Evolutionary conservation across 2,797 vertebrate genomes (phyloP).

Genomic region (Vultur gryphus): DNA sequence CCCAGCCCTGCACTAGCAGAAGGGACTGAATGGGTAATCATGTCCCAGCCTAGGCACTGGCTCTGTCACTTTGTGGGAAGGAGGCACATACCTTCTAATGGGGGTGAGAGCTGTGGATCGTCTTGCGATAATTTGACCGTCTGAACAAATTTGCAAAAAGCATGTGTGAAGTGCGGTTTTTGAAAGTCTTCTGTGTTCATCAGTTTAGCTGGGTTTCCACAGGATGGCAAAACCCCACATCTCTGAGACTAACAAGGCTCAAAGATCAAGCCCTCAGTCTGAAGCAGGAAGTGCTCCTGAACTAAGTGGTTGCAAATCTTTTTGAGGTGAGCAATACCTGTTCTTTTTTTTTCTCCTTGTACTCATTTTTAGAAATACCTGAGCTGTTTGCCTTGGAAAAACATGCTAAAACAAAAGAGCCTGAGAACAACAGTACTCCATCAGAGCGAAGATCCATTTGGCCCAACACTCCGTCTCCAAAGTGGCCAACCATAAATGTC

Average conservation of each 20-base stretch:
- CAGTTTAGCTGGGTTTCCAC: not conserved
- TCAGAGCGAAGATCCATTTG: not conserved
- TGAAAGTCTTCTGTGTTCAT: not conserved
- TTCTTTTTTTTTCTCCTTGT: not conserved
- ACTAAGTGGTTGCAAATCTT: not conserved
- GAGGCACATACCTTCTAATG: not conserved
- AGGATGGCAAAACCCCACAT: not conserved
- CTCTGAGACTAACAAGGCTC: not conserved
- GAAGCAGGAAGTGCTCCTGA: not conserved
- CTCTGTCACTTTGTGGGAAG: not conserved
- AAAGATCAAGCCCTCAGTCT: not conserved
- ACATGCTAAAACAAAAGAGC: not conserved
- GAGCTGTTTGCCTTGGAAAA: not conserved
- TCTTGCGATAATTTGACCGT: not conserved
- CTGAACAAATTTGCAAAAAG: not conserved
- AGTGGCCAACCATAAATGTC: not conserved
- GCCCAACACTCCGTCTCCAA: not conserved
- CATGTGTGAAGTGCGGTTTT: not conserved
- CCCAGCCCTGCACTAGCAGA: not conserved
- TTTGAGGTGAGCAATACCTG: not conserved
- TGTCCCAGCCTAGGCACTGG: not conserved
- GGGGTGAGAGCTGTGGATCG: not conserved
- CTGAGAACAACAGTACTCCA: not conserved
- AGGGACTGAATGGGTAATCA: not conserved
- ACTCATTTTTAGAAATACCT: not conserved